phyloP scores from a whole-genome alignment of 1,140 invertebrate genomes.

The Amphibalanus amphitrite region DNA sequence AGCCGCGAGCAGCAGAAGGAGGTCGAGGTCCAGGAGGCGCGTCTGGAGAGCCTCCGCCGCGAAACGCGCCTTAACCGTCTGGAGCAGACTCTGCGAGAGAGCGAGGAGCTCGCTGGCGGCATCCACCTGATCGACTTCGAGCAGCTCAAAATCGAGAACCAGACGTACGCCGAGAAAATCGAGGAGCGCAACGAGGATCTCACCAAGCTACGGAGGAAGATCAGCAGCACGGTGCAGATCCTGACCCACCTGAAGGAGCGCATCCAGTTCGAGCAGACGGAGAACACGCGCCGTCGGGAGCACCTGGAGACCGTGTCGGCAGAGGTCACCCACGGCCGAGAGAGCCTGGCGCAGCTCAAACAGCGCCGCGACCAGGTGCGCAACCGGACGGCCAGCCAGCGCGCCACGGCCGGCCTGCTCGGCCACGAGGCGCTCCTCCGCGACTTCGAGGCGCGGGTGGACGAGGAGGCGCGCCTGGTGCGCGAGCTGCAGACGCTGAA shows the following conservation, averaged over 20 bases:
- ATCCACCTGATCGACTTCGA: not conserved
- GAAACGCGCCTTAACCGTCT: not conserved
- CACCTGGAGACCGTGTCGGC: not conserved
- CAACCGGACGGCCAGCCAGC: not conserved
- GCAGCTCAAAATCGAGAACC: not conserved
- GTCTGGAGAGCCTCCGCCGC: not conserved
- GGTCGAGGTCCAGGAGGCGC: not conserved
- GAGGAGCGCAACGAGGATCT: not conserved
- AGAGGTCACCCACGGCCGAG: not conserved
- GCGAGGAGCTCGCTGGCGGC: not conserved
- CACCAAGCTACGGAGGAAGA: not conserved
- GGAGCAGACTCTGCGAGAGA: not conserved
- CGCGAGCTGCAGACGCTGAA: not conserved
- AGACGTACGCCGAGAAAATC: not conserved
- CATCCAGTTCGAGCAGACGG: not conserved
- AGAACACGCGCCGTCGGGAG: not conserved
- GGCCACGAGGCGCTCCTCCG: not conserved
- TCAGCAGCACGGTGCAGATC: not conserved
- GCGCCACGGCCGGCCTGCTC: not conserved
- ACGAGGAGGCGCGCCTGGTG: not conserved
- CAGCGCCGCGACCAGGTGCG: not conserved
- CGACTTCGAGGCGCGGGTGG: not conserved
- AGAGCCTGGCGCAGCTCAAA: not conserved
- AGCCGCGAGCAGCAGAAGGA: not conserved
- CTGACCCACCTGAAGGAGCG: not conserved